Base-by-base conservation (phyloP, 2,888 invertebrate genomes). In the Eupithecia pulchellata region DNA sequence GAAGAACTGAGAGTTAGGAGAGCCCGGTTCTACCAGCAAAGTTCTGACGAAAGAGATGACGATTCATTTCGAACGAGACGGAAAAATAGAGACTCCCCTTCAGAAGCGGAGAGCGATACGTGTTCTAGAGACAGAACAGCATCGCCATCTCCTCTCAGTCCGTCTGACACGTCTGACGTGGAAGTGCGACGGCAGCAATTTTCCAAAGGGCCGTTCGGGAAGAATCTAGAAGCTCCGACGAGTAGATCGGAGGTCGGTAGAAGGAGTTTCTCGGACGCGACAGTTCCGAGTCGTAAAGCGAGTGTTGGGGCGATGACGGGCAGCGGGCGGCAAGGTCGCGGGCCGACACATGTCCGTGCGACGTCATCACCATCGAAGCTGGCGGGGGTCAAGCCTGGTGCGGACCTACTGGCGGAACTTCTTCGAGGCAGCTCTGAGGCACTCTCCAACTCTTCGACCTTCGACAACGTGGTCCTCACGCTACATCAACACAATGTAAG, bases 381-480 rank as follows among this genome's bases (percentile, higher is more conserved):
- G 77, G 96, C 96, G 82, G 96, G 96, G 73, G 92, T 92, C 68
- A 90, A 91, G 73, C 90, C 93, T 6, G 92, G 91, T 32, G 90
- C 88, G 1, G 97, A 97, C 84, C 91, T 97, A 73, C 93, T 97
- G 73, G 97, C 97, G 60, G 97, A 97, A 86, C 91, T 97, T 74
- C 95, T 97, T 62, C 95, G 97, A 77, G 97, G 97, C 68, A 97
- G 97, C 81, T 97, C 97, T 55, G 97, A 97, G 86, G 96, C 97
- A 77, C 92, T 97, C 69, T 96, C 97, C 20, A 95, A 96, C 74
- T 95, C 95, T 6, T 88, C 92, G 17, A 87, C 91, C 72, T 93
- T 94, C 85, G 94, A 94, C 89, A 94, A 93, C 87, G 94, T 94
- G 69, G 91, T 94, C 71, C 84, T 94, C 75, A 93, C 93, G 47